Base-by-base conservation (phyloP, 1,140 invertebrate species). In the Drosophila pseudoananassae region DNA sequence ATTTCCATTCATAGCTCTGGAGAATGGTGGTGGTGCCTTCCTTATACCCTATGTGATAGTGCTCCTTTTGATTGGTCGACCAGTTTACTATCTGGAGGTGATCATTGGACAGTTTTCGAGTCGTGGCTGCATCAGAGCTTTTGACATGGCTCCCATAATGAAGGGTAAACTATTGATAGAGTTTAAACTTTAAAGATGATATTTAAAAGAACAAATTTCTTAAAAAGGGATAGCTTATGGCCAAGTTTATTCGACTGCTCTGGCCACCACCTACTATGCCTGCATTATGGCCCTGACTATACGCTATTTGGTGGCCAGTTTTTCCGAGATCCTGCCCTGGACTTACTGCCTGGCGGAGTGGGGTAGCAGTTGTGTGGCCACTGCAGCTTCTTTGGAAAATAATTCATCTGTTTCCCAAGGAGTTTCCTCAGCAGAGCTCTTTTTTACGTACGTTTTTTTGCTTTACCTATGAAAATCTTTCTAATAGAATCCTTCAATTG, bases 41-140 rank as follows among this genome's bases (percentile, higher is more conserved):
- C 91, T 97, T 0, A 94, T 97, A 53, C 96, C 96, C 0, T 97
- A 97, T 81, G 92, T 95, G 9, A 93, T 97, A 29, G 95, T 97
- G 40, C 92, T 98, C 50, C 80, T 97, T 3, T 92, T 97, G 4
- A 94, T 96, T 43, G 97, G 97, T 0, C 94, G 96, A 73, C 97
- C 97, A 0, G 92, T 97, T 12, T 98, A 98, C 82, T 97, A 97
- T 77, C 93, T 97, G 93, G 97, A 98, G 76, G 95, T 96, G 70
- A 93, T 95, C 1, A 87, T 96, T 0, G 95, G 95, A 8, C 95
- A 96, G 81, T 96, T 96, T 69, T 93, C 95, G 0, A 94, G 94
- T 63, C 92, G 93, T 17, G 95, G 95, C 1, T 94, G 94, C 29
- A 94, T 96, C 9, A 94, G 93, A 50, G 92, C 94, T 8, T 93